Base-by-base conservation (phyloP, 1,140 invertebrate species). In the Rhyacophila brunnea region DNA sequence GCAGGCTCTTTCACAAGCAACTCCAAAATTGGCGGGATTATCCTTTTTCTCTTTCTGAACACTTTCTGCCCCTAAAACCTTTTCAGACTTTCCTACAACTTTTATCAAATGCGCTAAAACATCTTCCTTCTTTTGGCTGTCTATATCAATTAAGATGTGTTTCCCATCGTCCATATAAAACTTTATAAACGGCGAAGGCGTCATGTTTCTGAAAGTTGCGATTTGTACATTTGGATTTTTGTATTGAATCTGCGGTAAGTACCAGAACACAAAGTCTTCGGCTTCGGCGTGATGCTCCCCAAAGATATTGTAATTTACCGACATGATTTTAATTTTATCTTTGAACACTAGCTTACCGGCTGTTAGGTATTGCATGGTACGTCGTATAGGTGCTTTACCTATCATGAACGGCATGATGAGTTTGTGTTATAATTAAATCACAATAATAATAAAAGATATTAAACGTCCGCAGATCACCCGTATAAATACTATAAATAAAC, bases 351-450 rank as follows among this genome's bases (percentile, higher is more conserved):
- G 70, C 67, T 80, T 85, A 1, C 92, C 91, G 40, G 87, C 83
- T 66, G 94, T 82, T 55, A 98, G 79, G 81, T 97, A 98, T 56
- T 91, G 81, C 10, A 95, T 62, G 17, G 95, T 98, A 60, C 94
- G 85, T 67, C 95, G 81, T 38, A 98, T 85, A 43, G 96, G 94
- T 68, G 88, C 87, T 66, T 74, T 77, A 65, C 95, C 96, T 84
- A 89, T 91, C 92, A 97, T 95, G 81, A 98, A 98, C 67, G 93
- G 93, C 95, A 97, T 97, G n/a, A n/a, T n/a, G n/a, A n/a, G n/a
- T n/a, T n/a, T n/a, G n/a, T n/a, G n/a, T n/a, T n/a, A n/a, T n/a
- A n/a, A n/a, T n/a, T n/a, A n/a, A n/a, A n/a, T n/a, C n/a, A n/a
- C n/a, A n/a, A n/a, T n/a, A n/a, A n/a, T n/a, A n/a, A n/a, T n/a